Percentiles rank a stretch among this genome's conserved stretches.
Evolutionary conservation across 2,888 invertebrate genomes (phyloP).

Genomic region (Tanypteryx hageni): DNA sequence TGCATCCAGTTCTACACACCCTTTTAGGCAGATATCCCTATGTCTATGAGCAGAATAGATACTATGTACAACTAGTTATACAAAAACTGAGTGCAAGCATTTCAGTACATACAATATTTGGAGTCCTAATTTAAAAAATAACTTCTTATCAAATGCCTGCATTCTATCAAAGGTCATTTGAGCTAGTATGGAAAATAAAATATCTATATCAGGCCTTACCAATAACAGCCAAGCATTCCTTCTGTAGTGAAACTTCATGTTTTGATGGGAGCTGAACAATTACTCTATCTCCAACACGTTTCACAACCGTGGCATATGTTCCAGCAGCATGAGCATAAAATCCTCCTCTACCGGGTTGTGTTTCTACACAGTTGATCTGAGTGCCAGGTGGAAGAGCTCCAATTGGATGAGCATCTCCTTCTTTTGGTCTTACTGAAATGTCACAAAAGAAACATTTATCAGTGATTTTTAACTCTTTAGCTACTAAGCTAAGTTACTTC

Average conservation of each 20-base stretch:
- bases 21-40: too few relatives aligned
- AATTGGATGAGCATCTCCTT: constrained; percentile 96
- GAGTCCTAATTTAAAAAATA: too few relatives aligned
- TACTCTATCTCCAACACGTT: constrained; percentile 83
- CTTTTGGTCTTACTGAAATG: constrained; percentile 86
- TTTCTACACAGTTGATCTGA: constrained; percentile 88
- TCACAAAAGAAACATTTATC: background rate
- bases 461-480: too few relatives aligned
- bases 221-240: constrained; percentile 93
- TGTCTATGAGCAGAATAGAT: too few relatives aligned
- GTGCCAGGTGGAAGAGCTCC: constrained; percentile 95
- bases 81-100: too few relatives aligned
- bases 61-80: too few relatives aligned
- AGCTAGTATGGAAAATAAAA: too few relatives aligned
- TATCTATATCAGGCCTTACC: constrained; percentile 77
- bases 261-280: constrained; percentile 91
- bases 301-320: constrained; percentile 84
- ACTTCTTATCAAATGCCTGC: too few relatives aligned
- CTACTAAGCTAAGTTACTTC: too few relatives aligned
- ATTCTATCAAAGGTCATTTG: too few relatives aligned
- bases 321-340: constrained; percentile 89
- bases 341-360: constrained; percentile 86
- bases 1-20: too few relatives aligned
- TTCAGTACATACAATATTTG: too few relatives aligned
- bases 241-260: constrained; percentile 84